Base-by-base conservation (phyloP, 2,888 invertebrate species). In the Harmothoe impar region DNA sequence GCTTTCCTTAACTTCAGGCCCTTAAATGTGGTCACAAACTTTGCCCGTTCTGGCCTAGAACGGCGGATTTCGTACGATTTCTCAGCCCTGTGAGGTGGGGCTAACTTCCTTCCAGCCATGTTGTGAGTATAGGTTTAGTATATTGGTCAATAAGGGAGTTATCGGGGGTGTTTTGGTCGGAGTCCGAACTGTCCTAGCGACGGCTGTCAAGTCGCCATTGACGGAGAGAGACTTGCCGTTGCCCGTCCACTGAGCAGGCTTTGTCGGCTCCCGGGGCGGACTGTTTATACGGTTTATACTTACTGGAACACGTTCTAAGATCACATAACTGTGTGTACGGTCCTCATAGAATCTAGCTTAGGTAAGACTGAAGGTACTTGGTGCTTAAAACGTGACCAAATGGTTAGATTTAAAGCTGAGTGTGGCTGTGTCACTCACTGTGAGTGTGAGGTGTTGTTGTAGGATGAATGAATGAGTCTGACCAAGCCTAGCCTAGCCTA, bases 21-120 rank as follows among this genome's bases (percentile, higher is more conserved):
- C 25, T 7, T 86, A 20, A 86, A 54, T 86, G 86, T 86, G 54
- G 86, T 52, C 86, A 15, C 29, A 86, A 52, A 86, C 31, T 86
- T 52, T 29, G 54, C 56, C 86, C 86, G 86, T 86, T 86, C 86
- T 86, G 54, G 52, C 86, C 23, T 23, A 52, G 86, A 86, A 86
- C 86, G 86, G 86, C 25, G 86, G 86, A 86, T 86, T 86, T 86
- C 86, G 86, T 86, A 52, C 86, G 52, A 86, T 86, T 52, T 86
- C 33, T 54, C 56, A 29, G 54, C 31, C 86, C 86, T 54, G 52
- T 25, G 54, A 17, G 54, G 25, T 54, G 33, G 86, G 85, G 29
- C 52, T 54, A 86, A 29, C 86, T 86, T 56, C 86, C 86, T 54
- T 86, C 86, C 86, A 86, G 86, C 3, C 33, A 86, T 86, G 86